phyloP scores from a whole-genome alignment of 2,888 invertebrate species.

The Leucophenga montana region DNA sequence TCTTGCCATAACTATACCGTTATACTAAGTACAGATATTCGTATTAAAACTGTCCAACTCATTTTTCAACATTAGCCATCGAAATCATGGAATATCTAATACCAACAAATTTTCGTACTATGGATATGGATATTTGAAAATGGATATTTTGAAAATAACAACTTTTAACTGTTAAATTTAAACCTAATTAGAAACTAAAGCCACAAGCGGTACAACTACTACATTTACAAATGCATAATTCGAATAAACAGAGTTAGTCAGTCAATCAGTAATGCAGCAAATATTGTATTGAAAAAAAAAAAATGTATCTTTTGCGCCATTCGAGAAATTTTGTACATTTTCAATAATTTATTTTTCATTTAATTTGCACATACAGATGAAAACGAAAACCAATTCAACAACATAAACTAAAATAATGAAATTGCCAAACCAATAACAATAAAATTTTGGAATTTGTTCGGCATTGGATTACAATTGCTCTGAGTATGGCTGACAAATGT shows the following conservation, averaged over 20 bases:
- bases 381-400: conserved; percentile 14
- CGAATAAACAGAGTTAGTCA: neutral
- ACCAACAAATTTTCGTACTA: too few species aligned
- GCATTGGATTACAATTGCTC: too few species aligned
- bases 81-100: too few species aligned
- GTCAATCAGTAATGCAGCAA: neutral
- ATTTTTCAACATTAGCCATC: too few species aligned
- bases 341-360: conserved; percentile 6
- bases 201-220: neutral
- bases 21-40: too few species aligned
- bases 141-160: too few species aligned
- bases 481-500: neutral
- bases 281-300: too few species aligned
- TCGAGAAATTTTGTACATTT: neutral
- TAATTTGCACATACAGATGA: neutral
- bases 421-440: conserved; percentile 5
- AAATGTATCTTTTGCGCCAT: neutral
- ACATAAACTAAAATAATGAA: conserved; percentile 27
- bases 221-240: neutral
- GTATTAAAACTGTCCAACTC: too few species aligned
- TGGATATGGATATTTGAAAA: too few species aligned
- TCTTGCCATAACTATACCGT: too few species aligned
- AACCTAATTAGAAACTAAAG: neutral
- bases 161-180: neutral
- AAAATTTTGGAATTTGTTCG: neutral